Evolutionary conservation across 2,797 vertebrate species (phyloP).

Genomic region (Gymnodraco acuticeps): DNA sequence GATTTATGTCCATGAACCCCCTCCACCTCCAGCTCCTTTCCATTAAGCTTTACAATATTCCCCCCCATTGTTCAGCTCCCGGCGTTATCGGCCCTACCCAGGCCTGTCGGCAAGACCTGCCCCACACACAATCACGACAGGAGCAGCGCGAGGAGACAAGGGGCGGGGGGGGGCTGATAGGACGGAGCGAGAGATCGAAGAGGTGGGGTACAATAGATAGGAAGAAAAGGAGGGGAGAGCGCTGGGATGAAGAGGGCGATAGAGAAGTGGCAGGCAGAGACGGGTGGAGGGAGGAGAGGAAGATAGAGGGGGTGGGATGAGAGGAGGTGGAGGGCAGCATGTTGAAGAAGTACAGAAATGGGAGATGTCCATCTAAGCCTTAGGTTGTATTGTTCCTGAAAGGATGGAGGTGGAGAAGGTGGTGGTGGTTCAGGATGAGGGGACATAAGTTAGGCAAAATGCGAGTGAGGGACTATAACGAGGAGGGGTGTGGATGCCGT

Average conservation of each 20-base stretch:
- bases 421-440: conserved; percentile 2
- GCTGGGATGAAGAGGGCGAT: conserved; percentile 54
- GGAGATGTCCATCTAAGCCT: conserved; percentile 71
- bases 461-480: conserved; percentile 44
- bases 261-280: conserved; percentile 52
- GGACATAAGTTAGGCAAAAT: conserved; percentile 57
- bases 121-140: conserved; percentile 63
- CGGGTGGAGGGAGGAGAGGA: conserved; percentile 11
- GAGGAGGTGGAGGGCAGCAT: conserved; percentile 48
- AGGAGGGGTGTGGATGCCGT: conserved; percentile 55
- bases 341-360: conserved; percentile 63
- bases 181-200: conserved; percentile 61
- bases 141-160: conserved; percentile 18
- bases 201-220: conserved; percentile 60
- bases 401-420: conserved; percentile 38
- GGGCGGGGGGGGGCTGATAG: conserved; percentile 25
- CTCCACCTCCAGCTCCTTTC: conserved; percentile 79
- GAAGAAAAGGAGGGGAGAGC: conserved; percentile 22
- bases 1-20: conserved; percentile 83
- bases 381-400: conserved; percentile 70
- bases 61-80: conserved; percentile 78
- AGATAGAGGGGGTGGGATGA: conserved; percentile 11
- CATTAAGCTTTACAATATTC: conserved; percentile 84
- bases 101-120: conserved; percentile 76
- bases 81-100: conserved; percentile 78